Conservation (phyloP, 2,888 invertebrate genomes). For the Limnephilus lunatus region DNA sequence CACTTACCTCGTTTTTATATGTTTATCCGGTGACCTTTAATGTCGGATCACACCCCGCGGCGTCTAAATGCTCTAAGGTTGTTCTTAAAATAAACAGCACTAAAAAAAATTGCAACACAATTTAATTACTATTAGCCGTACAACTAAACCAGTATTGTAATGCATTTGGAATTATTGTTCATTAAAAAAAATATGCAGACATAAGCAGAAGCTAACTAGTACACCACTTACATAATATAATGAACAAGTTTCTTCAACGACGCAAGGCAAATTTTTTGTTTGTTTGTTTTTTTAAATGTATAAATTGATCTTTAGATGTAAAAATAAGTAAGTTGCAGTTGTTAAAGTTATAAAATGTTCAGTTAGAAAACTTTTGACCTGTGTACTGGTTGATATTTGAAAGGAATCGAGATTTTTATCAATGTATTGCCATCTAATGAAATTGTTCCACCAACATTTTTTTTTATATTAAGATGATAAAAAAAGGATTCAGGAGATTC, state of each 20-base stretch:
- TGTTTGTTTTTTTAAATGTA: no score
- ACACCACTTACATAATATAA: neutral
- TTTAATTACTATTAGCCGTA: neutral
- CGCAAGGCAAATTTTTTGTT: neutral
- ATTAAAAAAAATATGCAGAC: neutral
- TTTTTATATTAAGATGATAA: neutral
- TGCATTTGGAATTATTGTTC: neutral
- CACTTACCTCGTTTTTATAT: neutral
- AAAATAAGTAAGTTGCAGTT: neutral
- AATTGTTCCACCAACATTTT: neutral
- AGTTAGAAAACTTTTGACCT: neutral
- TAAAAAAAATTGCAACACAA: neutral
- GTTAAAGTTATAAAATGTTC: neutral
- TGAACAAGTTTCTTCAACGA: neutral
- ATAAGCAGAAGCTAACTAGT: neutral
- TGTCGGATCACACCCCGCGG: neutral
- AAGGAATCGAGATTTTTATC: neutral
- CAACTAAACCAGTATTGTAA: neutral
- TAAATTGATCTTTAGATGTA: neutral
- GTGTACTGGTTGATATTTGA: neutral
- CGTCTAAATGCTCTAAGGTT: neutral
- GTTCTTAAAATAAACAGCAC: neutral
- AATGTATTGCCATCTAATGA: neutral
- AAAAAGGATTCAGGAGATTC: neutral
- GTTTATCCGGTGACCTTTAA: conserved; percentile 2